A percentile compares a stretch with the other conserved stretches of the same genome.
These are phyloP conservation scores for Oreochromis tanganicae DNA, from an alignment of 2,113 vertebrate genomes.

Conservation along the genomic window DNA sequence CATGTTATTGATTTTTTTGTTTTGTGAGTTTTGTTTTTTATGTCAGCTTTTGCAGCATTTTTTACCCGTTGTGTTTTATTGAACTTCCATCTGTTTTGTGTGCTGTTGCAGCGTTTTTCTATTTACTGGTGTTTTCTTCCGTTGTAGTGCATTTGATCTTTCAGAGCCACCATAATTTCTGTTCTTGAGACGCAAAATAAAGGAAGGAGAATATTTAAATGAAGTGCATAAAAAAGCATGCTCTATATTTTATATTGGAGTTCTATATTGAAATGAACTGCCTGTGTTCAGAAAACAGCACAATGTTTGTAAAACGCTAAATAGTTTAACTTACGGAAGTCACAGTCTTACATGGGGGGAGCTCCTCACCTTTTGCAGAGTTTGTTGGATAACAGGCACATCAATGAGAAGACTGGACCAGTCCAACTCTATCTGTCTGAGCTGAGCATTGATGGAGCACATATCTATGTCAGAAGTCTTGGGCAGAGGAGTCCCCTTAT, in stretches of 20 bases:
- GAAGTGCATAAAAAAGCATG: not conserved
- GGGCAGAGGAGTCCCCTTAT: not conserved
- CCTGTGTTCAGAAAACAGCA: not conserved
- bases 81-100: not conserved
- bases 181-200: not conserved
- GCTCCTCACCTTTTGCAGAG: conserved; percentile 79
- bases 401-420: conserved; percentile 77
- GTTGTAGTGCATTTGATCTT: not conserved
- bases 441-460: conserved; percentile 54
- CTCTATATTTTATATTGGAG: not conserved
- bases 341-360: fast-evolving
- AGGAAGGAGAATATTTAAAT: not conserved
- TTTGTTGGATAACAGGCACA: conserved; percentile 75
- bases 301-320: not conserved
- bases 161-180: not conserved
- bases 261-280: not conserved
- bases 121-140: not conserved
- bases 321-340: not conserved
- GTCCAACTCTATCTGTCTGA: conserved; percentile 76
- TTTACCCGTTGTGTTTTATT: not conserved
- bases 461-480: not conserved
- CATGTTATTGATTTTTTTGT: not conserved
- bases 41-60: not conserved
- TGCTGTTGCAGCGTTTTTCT: not conserved
- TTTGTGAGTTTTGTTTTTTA: not conserved